Evolutionary conservation across 2,797 vertebrate species (phyloP).

Genomic region (Champsocephalus esox): DNA sequence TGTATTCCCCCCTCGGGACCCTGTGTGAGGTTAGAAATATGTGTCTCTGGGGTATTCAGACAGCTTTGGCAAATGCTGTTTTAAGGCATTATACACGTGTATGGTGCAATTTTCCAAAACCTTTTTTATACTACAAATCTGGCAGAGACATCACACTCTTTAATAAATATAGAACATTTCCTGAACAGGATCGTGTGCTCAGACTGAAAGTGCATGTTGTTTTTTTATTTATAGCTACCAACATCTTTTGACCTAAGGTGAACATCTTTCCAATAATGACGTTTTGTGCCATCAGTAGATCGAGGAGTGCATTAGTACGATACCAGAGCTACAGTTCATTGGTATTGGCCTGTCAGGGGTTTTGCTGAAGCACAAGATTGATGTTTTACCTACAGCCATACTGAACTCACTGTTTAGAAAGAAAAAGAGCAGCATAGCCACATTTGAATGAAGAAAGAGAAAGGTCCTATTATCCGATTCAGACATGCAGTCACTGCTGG

Average conservation of each 20-base stretch:
- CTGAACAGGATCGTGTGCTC: constrained; percentile 1
- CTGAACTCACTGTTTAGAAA: constrained; percentile 31
- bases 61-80: constrained; percentile 41
- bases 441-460: constrained; percentile 38
- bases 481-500: constrained; percentile 32
- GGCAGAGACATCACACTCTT: not conserved
- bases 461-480: constrained; percentile 14
- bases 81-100: constrained; percentile 22
- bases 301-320: constrained; percentile 49
- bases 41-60: constrained; percentile 48
- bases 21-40: constrained; percentile 53
- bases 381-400: constrained; percentile 43
- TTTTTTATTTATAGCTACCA: constrained; percentile 34
- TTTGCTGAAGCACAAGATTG: constrained; percentile 52
- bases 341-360: constrained; percentile 43
- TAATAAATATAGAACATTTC: constrained; percentile 14
- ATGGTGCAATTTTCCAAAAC: constrained; percentile 14
- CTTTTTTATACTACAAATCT: not conserved
- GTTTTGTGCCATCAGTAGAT: constrained; percentile 50
- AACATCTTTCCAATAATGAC: constrained; percentile 55
- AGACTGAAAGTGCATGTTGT: constrained; percentile 12
- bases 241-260: constrained; percentile 44
- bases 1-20: constrained; percentile 53
- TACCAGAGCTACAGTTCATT: constrained; percentile 44
- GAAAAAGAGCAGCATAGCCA: constrained; percentile 24